Evolutionary conservation across 2,113 vertebrate genomes (phyloP), one percentile per base, ranked within the genome.

Genomic region (Lepus europaeus): DNA sequence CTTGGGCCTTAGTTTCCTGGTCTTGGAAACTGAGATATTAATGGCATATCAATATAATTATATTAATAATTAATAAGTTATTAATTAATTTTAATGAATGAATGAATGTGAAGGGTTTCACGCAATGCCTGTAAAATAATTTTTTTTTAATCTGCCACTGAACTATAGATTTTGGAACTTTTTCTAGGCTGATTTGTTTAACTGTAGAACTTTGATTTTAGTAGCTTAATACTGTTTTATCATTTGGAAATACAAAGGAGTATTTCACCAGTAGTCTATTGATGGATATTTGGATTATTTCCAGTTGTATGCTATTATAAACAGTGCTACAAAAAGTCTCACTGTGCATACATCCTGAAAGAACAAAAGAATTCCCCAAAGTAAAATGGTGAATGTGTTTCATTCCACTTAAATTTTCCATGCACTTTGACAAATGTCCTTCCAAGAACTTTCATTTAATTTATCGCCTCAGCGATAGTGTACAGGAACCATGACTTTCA

Each of bases 331-430:
- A 23, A 31, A 2, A 31, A 39, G 33, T n/a, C 36, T 31, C 49
- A 59, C 8, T 19, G 69, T 6, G 39, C 11, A 11, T 89, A 51
- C 0, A 36, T 83, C 59, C 33, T 36, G 51, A 74, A 82, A 68
- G 27, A 78, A 89, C 8, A 25, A 22, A 73, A 76, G 33, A 89
- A 93, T 93, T 89, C 59, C 51, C 64, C 16, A 79, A 74, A 33
- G 9, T 77, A 53, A 88, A 91, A 59, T 64, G 19, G 36, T 36
- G 6, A 69, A n/a, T 92, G 20, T 69, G 45, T 68, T 79, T 76
- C 51, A 81, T 64, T 17, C 63, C 33, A 45, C 25, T 77, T 81
- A 95, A 86, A 64, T 64, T 90, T 93, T 89, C 83, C 9, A 78
- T 61, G 91, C 49, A 73, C 16, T 64, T 31, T 69, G 20, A 23